phyloP scores from a whole-genome alignment of 2,113 vertebrate species.

The Anguilla rostrata region DNA sequence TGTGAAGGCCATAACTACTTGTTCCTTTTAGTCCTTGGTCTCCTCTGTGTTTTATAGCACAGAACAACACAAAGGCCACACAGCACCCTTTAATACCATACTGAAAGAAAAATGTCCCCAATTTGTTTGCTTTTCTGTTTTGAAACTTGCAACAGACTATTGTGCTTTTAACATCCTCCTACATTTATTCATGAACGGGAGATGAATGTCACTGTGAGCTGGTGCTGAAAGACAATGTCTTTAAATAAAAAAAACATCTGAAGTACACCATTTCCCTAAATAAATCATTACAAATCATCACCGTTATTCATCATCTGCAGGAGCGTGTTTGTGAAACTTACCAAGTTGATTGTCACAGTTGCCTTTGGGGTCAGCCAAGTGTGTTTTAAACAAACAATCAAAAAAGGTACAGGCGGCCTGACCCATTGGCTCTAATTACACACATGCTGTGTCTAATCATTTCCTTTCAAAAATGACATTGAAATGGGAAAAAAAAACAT shows the following conservation, averaged over 20 bases:
- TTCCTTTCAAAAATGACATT: too few relatives aligned
- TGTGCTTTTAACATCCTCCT: not conserved
- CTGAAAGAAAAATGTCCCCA: not conserved
- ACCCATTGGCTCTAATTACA: not conserved
- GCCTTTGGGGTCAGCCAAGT: not conserved
- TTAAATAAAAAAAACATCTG: not conserved
- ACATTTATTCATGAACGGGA: not conserved
- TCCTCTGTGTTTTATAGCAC: not conserved
- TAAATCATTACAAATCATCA: slow-evolving; percentile 4
- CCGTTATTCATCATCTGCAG: not conserved
- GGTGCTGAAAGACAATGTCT: slow-evolving; percentile 2
- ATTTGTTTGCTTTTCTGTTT: not conserved
- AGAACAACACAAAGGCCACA: not conserved
- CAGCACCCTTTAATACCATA: not conserved
- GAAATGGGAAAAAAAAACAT: too few relatives aligned
- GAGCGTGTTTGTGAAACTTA: not conserved
- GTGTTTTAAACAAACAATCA: not conserved
- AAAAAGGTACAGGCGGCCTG: not conserved
- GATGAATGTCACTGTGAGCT: not conserved
- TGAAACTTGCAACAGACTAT: not conserved
- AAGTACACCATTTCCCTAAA: not conserved
- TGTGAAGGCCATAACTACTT: slow-evolving; percentile 7
- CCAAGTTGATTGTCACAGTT: not conserved
- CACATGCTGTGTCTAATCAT: not conserved
- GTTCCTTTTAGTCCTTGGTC: not conserved